Conservation (phyloP, 2,888 invertebrate species). For the Parelbella ahira region DNA sequence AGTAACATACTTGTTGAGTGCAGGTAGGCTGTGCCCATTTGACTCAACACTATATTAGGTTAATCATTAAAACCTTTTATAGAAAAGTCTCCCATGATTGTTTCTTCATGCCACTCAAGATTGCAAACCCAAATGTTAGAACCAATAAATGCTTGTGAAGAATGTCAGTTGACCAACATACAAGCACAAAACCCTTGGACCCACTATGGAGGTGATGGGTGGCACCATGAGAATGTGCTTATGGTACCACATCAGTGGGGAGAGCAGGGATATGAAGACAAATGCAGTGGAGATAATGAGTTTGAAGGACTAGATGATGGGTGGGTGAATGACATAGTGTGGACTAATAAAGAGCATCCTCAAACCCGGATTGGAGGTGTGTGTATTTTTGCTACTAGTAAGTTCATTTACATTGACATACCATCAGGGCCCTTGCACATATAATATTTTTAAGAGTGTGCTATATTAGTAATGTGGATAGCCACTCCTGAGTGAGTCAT, state of each 20-base stretch:
- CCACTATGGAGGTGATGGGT: background rate
- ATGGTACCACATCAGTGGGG: no score
- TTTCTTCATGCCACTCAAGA: background rate
- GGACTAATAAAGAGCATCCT: conserved; percentile 7
- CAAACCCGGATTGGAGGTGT: conserved; percentile 4
- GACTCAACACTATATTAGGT: no score
- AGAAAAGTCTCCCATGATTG: no score
- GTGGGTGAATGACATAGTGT: conserved; percentile 6
- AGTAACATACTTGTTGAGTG: no score
- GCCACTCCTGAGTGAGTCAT: no score
- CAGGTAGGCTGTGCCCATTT: no score
- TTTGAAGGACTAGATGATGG: conserved; percentile 2
- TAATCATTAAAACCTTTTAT: no score
- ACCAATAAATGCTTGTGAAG: conserved; percentile 8
- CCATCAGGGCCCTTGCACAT: no score
- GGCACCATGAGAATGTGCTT: background rate
- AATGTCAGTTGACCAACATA: background rate
- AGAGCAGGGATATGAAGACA: no score
- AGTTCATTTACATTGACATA: no score
- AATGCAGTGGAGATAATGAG: conserved; percentile 9
- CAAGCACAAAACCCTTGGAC: conserved; percentile 10
- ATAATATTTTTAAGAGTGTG: no score
- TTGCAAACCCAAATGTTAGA: background rate
- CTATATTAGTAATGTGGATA: no score
- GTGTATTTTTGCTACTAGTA: background rate